phyloP scores from a whole-genome alignment of 30 jellyfish, hydroid and myxozoan genomes.

The Aurelia aurita region DNA sequence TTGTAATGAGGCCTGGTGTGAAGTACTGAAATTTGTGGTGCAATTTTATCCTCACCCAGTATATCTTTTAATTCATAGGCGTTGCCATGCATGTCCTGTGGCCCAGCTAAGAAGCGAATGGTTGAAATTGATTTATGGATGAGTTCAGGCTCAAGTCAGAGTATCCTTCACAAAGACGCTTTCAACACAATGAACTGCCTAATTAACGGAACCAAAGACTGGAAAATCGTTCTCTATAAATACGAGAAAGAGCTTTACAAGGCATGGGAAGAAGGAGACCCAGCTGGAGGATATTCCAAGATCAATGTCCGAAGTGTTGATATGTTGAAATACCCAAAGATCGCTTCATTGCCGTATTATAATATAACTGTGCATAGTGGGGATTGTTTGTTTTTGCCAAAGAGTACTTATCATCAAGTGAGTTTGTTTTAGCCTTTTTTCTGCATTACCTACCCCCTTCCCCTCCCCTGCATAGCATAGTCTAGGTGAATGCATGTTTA shows the following conservation, averaged over 20 bases:
- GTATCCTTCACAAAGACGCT: slow-evolving; percentile 91
- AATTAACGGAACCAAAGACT: slow-evolving; percentile 85
- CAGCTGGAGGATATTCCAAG: slow-evolving; percentile 80
- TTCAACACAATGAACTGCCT: slow-evolving; percentile 87
- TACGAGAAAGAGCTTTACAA: slow-evolving; percentile 62
- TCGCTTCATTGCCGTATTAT: slow-evolving; percentile 73
- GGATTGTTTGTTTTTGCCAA: slow-evolving; percentile 84
- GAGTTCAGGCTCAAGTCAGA: slow-evolving; percentile 78
- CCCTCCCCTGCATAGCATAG: too few species aligned
- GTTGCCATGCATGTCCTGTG: slow-evolving; percentile 83
- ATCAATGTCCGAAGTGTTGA: slow-evolving; percentile 74
- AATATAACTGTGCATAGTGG: slow-evolving; percentile 74
- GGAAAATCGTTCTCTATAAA: slow-evolving; percentile 78
- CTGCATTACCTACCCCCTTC: too few species aligned
- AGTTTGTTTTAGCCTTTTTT: not conserved
- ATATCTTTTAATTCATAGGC: slow-evolving; percentile 16
- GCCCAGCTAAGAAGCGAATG: slow-evolving; percentile 67
- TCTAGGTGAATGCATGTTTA: too few species aligned
- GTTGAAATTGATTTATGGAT: slow-evolving; percentile 94
- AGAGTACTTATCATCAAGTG: slow-evolving; percentile 80
- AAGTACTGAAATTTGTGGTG: too few species aligned
- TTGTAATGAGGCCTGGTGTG: too few species aligned
- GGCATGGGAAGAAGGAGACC: slow-evolving; percentile 56
- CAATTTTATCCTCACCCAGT: not conserved
- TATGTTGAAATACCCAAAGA: slow-evolving; percentile 53